A percentile compares a stretch with the other conserved stretches of the same genome.
phyloP scores from a whole-genome alignment of 2,113 vertebrate species.

The Perccottus glenii region DNA sequence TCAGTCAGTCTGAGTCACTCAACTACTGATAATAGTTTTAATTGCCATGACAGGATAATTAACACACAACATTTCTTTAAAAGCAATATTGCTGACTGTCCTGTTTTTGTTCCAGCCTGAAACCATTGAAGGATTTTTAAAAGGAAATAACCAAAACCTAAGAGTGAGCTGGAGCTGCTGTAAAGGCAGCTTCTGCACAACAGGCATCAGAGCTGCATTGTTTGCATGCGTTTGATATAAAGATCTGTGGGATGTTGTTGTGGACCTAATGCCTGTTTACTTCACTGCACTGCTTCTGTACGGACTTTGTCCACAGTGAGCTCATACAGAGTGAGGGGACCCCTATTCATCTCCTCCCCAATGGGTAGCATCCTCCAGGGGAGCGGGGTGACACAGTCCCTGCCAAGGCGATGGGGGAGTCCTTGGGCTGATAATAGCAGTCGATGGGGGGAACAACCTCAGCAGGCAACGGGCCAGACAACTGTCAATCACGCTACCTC shows the following conservation, averaged over 20 bases:
- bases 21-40: conserved; percentile 45
- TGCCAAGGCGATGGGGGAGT: conserved; percentile 77
- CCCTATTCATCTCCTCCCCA: conserved; percentile 79
- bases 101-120: too few species aligned
- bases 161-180: not conserved
- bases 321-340: conserved; percentile 73
- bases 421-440: conserved; percentile 77
- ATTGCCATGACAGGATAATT: conserved; percentile 59
- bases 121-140: too few species aligned
- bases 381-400: conserved; percentile 72
- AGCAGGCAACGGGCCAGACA: conserved; percentile 76
- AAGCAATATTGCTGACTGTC: conserved; percentile 27
- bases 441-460: conserved; percentile 77
- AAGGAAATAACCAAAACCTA: not conserved
- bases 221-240: conserved; percentile 13
- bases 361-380: conserved; percentile 77
- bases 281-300: conserved; percentile 65
- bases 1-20: conserved; percentile 48
- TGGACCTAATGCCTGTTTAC: conserved; percentile 75
- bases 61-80: conserved; percentile 28
- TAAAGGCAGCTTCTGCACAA: not conserved
- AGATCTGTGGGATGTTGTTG: conserved; percentile 55
- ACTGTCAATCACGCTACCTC: conserved; percentile 74
- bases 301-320: conserved; percentile 68
- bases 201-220: not conserved